phyloP scores from a whole-genome alignment of 2,113 vertebrate species.

The Mastomys natalensis region DNA sequence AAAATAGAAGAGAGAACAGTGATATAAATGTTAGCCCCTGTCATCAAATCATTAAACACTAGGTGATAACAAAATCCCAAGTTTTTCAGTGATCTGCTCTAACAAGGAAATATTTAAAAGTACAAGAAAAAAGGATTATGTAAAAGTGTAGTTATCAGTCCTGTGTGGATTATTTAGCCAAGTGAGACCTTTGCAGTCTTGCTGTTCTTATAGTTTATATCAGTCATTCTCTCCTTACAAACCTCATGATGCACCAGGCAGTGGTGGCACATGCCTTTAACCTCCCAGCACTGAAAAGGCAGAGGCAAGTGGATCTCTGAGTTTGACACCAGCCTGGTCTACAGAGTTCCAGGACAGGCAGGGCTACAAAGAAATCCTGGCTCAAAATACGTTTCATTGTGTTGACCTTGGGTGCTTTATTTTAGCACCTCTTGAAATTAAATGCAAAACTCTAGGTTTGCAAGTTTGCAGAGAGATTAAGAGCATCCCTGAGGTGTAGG shows the following conservation, averaged over 20 bases:
- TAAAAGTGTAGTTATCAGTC: not conserved
- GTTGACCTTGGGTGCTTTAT: conserved; percentile 6
- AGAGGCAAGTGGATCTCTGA: not conserved
- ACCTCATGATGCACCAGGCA: not conserved
- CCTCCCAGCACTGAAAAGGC: not conserved
- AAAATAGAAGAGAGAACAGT: not conserved
- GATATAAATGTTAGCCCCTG: not conserved
- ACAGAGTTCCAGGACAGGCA: not conserved
- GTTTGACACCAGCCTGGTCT: not conserved
- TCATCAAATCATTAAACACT: not conserved
- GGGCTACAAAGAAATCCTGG: not conserved
- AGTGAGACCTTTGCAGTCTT: not conserved
- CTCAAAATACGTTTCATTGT: not conserved
- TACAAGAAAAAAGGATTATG: not conserved
- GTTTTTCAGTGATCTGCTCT: conserved; percentile 31
- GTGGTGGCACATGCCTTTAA: not conserved
- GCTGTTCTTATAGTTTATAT: not conserved
- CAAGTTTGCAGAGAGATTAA: not conserved
- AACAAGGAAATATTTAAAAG: conserved; percentile 17
- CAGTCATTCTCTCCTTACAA: conserved; percentile 18
- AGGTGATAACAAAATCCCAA: conserved; percentile 31
- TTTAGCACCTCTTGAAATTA: conserved; percentile 40
- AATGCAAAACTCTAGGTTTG: conserved; percentile 14
- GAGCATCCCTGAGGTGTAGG: not conserved
- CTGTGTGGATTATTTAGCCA: conserved; percentile 44